A percentile compares a stretch with the other conserved stretches of the same genome.
These are phyloP conservation scores for Balaenoptera acutorostrata DNA, from an alignment of 2,113 vertebrate genomes.

Conservation along the genomic window DNA sequence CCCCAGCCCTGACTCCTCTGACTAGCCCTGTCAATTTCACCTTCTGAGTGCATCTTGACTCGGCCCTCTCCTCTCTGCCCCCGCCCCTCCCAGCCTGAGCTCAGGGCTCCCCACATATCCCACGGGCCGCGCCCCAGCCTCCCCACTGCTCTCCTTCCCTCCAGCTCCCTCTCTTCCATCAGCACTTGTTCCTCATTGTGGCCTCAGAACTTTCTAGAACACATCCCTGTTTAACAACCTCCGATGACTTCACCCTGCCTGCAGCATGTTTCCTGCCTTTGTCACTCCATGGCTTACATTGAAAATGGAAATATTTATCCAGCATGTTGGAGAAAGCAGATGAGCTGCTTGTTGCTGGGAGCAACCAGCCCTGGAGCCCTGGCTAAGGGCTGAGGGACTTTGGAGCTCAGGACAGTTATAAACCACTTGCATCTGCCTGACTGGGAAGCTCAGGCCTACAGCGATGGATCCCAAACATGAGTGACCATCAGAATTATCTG, in stretches of 20 bases:
- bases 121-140: rapidly evolving
- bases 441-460: background rate
- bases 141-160: background rate
- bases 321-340: background rate
- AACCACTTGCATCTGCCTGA: background rate
- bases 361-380: too few species aligned
- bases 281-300: background rate
- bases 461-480: background rate
- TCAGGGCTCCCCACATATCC: rapidly evolving
- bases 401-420: background rate
- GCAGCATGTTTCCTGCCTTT: background rate
- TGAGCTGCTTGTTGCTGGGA: background rate
- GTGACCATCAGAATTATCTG: background rate
- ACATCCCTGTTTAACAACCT: background rate
- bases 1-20: background rate
- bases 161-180: background rate
- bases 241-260: background rate
- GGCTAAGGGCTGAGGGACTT: background rate
- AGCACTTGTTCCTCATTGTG: background rate
- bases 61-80: background rate
- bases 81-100: background rate
- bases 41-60: background rate
- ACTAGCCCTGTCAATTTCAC: background rate
- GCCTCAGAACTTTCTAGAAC: background rate
- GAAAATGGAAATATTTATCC: background rate